A percentile compares a stretch with the other conserved stretches of the same genome.
Conservation (phyloP, 2,888 invertebrate species). For the Tanytarsus gracilentus region DNA sequence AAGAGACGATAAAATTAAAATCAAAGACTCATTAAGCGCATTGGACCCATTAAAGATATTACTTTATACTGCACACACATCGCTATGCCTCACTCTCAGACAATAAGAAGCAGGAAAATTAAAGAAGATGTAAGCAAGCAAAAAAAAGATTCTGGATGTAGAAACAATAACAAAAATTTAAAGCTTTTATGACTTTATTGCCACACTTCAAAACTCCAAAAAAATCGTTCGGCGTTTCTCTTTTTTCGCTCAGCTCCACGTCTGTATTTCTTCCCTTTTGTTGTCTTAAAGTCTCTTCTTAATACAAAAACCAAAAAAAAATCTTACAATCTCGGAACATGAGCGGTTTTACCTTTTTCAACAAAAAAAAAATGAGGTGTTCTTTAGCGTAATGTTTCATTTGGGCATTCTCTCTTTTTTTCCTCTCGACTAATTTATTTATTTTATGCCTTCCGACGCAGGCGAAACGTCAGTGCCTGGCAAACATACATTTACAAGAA, state of each 20-base stretch:
- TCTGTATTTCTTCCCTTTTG: conserved; percentile 15
- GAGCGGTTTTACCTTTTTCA: too few species aligned
- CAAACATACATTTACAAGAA: too few species aligned
- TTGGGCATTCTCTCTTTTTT: conserved; percentile 3
- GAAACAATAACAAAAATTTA: conserved; percentile 25
- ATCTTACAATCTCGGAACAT: too few species aligned
- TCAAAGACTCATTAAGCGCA: too few species aligned
- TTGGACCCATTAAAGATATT: conserved; percentile 4
- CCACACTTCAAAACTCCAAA: conserved; percentile 21
- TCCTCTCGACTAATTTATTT: conserved; percentile 25
- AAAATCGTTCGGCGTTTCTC: conserved; percentile 4
- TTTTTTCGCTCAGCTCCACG: conserved; percentile 5
- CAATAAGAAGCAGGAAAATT: neutral
- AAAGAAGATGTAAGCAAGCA: neutral
- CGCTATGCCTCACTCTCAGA: neutral
- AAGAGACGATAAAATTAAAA: too few species aligned
- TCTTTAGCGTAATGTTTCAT: too few species aligned
- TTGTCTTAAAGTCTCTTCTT: conserved; percentile 10
- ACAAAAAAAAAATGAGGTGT: too few species aligned
- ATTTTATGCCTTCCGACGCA: conserved; percentile 21
- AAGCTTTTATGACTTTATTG: conserved; percentile 27
- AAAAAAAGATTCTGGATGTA: conserved; percentile 6
- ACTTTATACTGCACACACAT: conserved; percentile 5
- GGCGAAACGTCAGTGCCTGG: too few species aligned
- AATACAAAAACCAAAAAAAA: too few species aligned